Conservation (phyloP, 1,140 invertebrate species). For the Holcopasites calliopsidis region DNA sequence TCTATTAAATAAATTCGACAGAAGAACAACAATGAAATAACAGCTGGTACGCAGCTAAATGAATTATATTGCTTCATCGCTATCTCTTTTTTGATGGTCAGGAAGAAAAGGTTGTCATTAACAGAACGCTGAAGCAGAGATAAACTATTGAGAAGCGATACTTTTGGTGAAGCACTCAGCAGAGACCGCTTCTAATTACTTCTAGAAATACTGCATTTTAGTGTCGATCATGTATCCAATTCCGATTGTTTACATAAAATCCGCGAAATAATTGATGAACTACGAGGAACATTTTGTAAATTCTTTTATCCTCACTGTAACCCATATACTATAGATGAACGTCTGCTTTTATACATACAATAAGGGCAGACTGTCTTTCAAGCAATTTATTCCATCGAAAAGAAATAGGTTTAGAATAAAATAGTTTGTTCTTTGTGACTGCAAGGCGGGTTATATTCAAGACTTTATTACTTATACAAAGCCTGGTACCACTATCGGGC, state of each 20-base stretch:
- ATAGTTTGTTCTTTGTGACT: conserved; percentile 62
- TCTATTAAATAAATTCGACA: conserved; percentile 29
- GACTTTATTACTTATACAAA: conserved; percentile 66
- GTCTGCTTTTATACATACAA: conserved; percentile 62
- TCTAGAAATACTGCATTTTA: conserved; percentile 40
- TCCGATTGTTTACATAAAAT: conserved; percentile 23
- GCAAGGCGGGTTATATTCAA: conserved; percentile 60
- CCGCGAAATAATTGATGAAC: conserved; percentile 34
- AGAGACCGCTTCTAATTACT: conserved; percentile 26
- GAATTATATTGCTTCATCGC: too few species aligned
- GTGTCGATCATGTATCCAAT: conserved; percentile 32
- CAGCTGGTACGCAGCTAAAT: conserved; percentile 15
- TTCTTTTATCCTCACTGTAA: conserved; percentile 52
- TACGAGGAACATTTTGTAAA: conserved; percentile 39
- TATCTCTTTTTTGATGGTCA: not conserved
- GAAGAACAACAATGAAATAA: too few species aligned
- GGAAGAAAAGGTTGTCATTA: not conserved
- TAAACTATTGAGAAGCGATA: conserved; percentile 20
- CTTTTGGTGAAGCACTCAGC: conserved; percentile 47
- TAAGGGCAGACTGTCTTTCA: conserved; percentile 65
- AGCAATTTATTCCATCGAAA: conserved; percentile 70
- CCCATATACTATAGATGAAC: conserved; percentile 67
- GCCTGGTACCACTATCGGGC: not conserved
- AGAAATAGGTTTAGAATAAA: conserved; percentile 58
- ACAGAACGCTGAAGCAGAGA: conserved; percentile 52